A percentile compares a stretch with the other conserved stretches of the same genome.
Conservation (phyloP, 2,113 vertebrate genomes). For the Pseudolaguvia tuberculata region DNA sequence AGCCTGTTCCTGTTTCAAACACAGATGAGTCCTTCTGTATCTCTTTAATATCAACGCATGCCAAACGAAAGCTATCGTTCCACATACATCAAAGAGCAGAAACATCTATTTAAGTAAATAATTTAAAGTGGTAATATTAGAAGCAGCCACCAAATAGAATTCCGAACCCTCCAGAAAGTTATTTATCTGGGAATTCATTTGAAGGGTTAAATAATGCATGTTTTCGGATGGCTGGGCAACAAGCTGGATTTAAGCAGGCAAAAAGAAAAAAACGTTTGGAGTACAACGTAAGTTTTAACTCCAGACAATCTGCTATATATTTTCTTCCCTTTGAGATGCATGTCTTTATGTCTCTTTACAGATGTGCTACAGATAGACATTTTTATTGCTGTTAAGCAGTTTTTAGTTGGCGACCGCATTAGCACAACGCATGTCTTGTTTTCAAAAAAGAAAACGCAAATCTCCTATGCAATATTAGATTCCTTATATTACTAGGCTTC, state of each 20-base stretch:
- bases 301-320: not conserved
- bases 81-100: not conserved
- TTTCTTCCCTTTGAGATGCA: not conserved
- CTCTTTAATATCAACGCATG: not conserved
- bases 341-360: not conserved
- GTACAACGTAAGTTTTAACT: not conserved
- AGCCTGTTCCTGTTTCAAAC: constrained; percentile 80
- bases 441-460: not conserved
- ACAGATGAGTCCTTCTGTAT: not conserved
- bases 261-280: not conserved
- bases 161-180: no score
- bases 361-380: not conserved
- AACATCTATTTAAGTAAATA: not conserved
- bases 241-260: not conserved
- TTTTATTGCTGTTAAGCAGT: not conserved
- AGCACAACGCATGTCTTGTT: not conserved
- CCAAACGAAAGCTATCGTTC: not conserved
- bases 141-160: not conserved
- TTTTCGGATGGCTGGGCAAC: not conserved
- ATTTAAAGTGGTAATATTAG: not conserved
- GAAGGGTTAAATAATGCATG: not conserved
- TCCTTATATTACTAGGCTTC: not conserved
- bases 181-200: not conserved
- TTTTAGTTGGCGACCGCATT: not conserved
- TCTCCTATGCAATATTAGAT: not conserved